Conservation (phyloP, 2,797 vertebrate genomes). For the Harpagifer antarcticus region DNA sequence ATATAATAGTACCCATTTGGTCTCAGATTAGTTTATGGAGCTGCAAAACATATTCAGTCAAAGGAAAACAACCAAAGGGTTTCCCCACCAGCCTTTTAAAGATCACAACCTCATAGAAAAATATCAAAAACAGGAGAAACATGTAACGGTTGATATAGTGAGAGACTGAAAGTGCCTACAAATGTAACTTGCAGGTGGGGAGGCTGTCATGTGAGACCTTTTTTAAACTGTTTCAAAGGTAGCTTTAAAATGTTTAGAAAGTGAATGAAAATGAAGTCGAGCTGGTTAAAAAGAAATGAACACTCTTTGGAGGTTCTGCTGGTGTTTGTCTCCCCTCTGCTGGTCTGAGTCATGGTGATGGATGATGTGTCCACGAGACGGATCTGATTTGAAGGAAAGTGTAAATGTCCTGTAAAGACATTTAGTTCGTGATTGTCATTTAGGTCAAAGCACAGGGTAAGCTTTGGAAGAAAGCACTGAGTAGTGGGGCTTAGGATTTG, state of each 20-base stretch:
- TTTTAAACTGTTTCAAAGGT: constrained; percentile 17
- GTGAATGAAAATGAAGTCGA: constrained; percentile 10
- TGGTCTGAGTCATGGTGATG: constrained; percentile 7
- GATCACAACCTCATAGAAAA: constrained; percentile 41
- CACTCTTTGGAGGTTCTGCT: constrained; percentile 35
- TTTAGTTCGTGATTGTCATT: constrained; percentile 46
- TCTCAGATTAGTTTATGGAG: constrained; percentile 75
- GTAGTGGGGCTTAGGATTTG: neutral
- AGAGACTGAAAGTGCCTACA: constrained; percentile 73
- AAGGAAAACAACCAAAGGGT: constrained; percentile 45
- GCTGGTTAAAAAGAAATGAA: neutral
- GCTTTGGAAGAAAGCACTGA: constrained; percentile 7
- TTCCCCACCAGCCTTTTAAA: constrained; percentile 52
- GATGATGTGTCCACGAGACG: too few relatives aligned
- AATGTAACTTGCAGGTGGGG: constrained; percentile 27
- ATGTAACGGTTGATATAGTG: constrained; percentile 37
- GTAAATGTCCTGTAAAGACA: neutral
- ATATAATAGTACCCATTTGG: constrained; percentile 85
- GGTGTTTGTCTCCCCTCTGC: constrained; percentile 20
- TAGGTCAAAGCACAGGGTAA: constrained; percentile 9
- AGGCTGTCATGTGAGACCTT: neutral
- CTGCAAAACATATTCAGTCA: constrained; percentile 71
- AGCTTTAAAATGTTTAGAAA: constrained; percentile 22
- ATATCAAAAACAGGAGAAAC: constrained; percentile 21
- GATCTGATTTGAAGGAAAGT: neutral